phyloP scores from a whole-genome alignment of 2,888 invertebrate species.

The Polyploca ridens region DNA sequence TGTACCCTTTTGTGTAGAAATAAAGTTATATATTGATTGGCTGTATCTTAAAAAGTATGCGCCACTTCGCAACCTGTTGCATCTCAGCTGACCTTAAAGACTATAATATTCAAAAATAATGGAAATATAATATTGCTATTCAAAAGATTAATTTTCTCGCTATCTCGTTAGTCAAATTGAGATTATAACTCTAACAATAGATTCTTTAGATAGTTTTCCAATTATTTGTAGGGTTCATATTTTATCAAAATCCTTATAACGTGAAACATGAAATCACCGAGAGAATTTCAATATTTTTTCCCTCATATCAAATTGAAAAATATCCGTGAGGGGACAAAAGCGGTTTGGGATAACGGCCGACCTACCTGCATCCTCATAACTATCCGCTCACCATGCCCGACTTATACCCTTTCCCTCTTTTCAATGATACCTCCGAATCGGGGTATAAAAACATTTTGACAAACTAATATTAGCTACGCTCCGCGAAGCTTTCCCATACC shows the following conservation, averaged over 20 bases:
- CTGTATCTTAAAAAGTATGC: too few relatives aligned
- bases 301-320: conserved; percentile 52
- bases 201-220: neutral
- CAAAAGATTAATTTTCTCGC: neutral
- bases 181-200: neutral
- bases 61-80: too few relatives aligned
- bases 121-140: neutral
- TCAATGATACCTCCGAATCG: conserved; percentile 41
- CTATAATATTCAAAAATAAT: too few relatives aligned
- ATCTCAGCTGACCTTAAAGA: too few relatives aligned
- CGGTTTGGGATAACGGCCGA: conserved; percentile 17
- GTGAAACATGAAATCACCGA: conserved; percentile 13
- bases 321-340: conserved; percentile 41
- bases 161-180: neutral
- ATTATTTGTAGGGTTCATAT: conserved; percentile 3
- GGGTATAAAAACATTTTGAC: conserved; percentile 44
- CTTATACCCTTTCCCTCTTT: conserved; percentile 41
- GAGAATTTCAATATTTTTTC: conserved; percentile 21
- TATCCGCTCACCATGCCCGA: conserved; percentile 31
- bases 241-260: conserved; percentile 5
- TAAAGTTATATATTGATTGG: too few relatives aligned
- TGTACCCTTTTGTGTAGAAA: too few relatives aligned
- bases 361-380: conserved; percentile 41
- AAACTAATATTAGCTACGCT: conserved; percentile 49
- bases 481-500: conserved; percentile 8